Percentiles rank a stretch among this genome's conserved stretches.
These are phyloP conservation scores for Tetropium fuscum DNA, from an alignment of 2,888 invertebrate genomes.

Conservation along the genomic window DNA sequence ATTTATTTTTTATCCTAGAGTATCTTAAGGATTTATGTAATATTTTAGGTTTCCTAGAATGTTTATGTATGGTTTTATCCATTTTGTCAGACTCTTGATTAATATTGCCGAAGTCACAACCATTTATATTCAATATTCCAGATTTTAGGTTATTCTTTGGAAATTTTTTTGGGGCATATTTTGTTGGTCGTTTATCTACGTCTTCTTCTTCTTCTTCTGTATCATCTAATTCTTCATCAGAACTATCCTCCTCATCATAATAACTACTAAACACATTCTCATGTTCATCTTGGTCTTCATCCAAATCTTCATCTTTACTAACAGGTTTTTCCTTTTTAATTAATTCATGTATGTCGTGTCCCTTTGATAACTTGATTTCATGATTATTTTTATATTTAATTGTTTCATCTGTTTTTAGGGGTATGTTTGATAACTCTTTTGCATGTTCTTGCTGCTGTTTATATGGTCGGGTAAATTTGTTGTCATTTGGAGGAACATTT, in stretches of 20 bases:
- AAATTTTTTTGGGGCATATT: constrained; percentile 35
- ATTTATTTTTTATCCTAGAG: constrained; percentile 28
- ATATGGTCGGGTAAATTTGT: neutral
- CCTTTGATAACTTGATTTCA: neutral
- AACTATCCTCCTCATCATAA: constrained; percentile 35
- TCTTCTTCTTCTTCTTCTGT: constrained; percentile 49
- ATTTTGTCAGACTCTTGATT: too few species aligned
- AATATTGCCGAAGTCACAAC: too few species aligned
- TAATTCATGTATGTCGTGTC: too few species aligned
- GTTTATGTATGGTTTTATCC: neutral
- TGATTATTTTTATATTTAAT: neutral
- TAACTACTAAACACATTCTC: constrained; percentile 30
- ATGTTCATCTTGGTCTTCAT: neutral
- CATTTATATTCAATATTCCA: constrained; percentile 22
- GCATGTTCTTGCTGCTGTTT: neutral
- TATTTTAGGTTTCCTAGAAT: neutral
- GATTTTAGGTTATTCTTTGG: constrained; percentile 34
- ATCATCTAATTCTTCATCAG: constrained; percentile 36
- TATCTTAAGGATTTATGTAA: constrained; percentile 12
- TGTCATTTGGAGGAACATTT: neutral
- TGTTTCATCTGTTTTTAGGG: neutral
- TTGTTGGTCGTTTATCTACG: constrained; percentile 43
- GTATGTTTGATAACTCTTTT: neutral
- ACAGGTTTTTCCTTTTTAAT: neutral
- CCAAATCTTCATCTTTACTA: neutral